These are phyloP conservation scores for Protobothrops flavoviridis DNA, from an alignment of 2,113 vertebrate species.

Conservation along the genomic window DNA sequence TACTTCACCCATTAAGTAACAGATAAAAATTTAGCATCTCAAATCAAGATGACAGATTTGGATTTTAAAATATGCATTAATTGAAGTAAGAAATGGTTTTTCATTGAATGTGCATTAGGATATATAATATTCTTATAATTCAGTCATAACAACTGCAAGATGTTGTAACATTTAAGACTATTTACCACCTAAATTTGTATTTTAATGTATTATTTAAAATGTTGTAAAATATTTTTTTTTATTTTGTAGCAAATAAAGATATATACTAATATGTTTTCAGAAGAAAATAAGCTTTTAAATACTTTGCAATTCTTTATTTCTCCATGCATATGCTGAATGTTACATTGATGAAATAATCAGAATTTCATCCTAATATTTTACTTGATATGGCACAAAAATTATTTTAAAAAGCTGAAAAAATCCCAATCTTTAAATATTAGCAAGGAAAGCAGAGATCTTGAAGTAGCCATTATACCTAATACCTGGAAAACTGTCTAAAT, in stretches of 20 bases:
- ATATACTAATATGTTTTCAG: conserved; percentile 3
- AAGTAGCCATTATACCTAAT: background rate
- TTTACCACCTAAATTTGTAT: background rate
- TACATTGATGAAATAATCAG: conserved; percentile 14
- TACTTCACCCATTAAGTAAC: conserved; percentile 85
- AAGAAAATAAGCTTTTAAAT: background rate
- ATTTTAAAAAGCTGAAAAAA: background rate
- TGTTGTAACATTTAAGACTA: conserved; percentile 1
- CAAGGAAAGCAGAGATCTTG: background rate
- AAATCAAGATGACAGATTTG: conserved; percentile 56
- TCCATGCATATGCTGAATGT: background rate
- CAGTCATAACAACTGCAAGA: conserved; percentile 37
- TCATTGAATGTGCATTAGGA: conserved; percentile 49
- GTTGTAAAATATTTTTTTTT: conserved; percentile 22
- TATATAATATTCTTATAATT: conserved; percentile 41
- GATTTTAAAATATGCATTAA: conserved; percentile 61
- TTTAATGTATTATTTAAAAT: conserved; percentile 27
- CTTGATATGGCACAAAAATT: background rate
- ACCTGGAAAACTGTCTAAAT: background rate
- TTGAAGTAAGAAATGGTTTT: conserved; percentile 55
- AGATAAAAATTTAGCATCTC: conserved; percentile 85
- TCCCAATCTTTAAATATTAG: background rate
- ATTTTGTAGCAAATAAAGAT: conserved; percentile 30
- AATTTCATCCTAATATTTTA: background rate
- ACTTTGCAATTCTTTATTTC: conserved; percentile 8